Conservation (phyloP, 92 coral and sea anemone genomes). For the Hydrozoanthus gracilis region DNA sequence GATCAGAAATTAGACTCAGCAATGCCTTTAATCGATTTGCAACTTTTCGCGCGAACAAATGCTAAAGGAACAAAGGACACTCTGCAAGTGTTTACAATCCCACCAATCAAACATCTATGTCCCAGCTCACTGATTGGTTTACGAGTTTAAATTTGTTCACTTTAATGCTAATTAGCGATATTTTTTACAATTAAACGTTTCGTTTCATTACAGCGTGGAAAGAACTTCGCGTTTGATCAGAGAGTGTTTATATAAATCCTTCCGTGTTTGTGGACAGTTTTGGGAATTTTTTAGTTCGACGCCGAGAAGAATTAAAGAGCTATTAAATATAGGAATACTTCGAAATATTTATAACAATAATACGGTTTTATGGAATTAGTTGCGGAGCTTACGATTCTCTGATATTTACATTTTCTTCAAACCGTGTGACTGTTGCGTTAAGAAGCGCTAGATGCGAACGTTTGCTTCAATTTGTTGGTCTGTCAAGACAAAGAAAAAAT, state of each 20-base stretch:
- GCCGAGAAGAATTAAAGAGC: background rate
- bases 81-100: slow-evolving; percentile 80
- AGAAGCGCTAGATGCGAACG: slow-evolving; percentile 73
- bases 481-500: slow-evolving; percentile 19
- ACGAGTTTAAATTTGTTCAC: slow-evolving; percentile 83
- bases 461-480: slow-evolving; percentile 57
- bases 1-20: background rate
- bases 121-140: slow-evolving; percentile 71
- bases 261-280: slow-evolving; percentile 21
- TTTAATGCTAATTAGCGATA: slow-evolving; percentile 93
- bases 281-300: background rate
- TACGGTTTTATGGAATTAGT: too few species aligned
- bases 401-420: slow-evolving; percentile 42
- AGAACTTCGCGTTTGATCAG: slow-evolving; percentile 73
- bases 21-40: slow-evolving; percentile 52
- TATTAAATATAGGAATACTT: background rate
- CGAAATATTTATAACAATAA: too few species aligned
- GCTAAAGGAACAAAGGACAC: slow-evolving; percentile 75
- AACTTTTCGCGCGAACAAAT: slow-evolving; percentile 75
- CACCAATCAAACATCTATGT: slow-evolving; percentile 79
- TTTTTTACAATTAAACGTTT: slow-evolving; percentile 87
- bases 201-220: slow-evolving; percentile 63
- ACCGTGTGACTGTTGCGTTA: slow-evolving; percentile 45
- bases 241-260: slow-evolving; percentile 36
- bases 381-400: background rate